phyloP scores from a whole-genome alignment of 2,888 invertebrate genomes.

The Phrixothrix hirtus region DNA sequence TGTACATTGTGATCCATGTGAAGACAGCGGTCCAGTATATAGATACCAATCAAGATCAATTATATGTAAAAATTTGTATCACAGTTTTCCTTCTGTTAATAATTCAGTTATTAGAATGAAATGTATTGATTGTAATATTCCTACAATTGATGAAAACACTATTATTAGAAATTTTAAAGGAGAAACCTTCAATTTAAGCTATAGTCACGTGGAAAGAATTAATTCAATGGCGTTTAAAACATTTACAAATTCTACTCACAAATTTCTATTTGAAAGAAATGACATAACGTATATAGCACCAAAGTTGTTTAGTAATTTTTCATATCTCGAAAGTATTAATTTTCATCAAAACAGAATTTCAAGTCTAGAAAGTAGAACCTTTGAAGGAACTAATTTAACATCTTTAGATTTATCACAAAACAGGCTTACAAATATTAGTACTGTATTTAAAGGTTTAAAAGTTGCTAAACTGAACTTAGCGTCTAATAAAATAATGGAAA shows the following conservation, averaged over 20 bases:
- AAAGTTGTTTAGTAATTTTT: slow-evolving; percentile 17
- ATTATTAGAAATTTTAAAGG: slow-evolving; percentile 14
- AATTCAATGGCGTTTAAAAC: slow-evolving; percentile 10
- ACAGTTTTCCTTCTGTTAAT: slow-evolving; percentile 3
- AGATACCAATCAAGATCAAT: background rate
- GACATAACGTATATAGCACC: slow-evolving; percentile 16
- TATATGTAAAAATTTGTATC: background rate
- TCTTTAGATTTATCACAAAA: slow-evolving; percentile 18
- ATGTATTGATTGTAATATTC: slow-evolving; percentile 24
- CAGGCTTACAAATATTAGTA: slow-evolving; percentile 4
- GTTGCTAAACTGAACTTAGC: slow-evolving; percentile 14
- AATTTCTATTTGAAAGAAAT: slow-evolving; percentile 18
- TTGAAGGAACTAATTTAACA: slow-evolving; percentile 3
- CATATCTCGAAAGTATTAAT: slow-evolving; percentile 7
- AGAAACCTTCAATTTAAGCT: slow-evolving; percentile 17
- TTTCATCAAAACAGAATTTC: slow-evolving; percentile 13
- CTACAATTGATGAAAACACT: slow-evolving; percentile 9
- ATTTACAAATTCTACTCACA: slow-evolving; percentile 3
- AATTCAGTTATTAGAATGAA: slow-evolving; percentile 1
- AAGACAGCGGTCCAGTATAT: background rate
- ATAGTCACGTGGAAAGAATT: slow-evolving; percentile 18
- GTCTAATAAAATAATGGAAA: slow-evolving; percentile 10
- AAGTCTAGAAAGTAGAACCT: slow-evolving; percentile 3
- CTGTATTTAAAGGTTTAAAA: slow-evolving; percentile 6
- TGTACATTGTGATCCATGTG: background rate